Conservation (phyloP, 1,140 invertebrate species). For the Dendrolimus kikuchii region DNA sequence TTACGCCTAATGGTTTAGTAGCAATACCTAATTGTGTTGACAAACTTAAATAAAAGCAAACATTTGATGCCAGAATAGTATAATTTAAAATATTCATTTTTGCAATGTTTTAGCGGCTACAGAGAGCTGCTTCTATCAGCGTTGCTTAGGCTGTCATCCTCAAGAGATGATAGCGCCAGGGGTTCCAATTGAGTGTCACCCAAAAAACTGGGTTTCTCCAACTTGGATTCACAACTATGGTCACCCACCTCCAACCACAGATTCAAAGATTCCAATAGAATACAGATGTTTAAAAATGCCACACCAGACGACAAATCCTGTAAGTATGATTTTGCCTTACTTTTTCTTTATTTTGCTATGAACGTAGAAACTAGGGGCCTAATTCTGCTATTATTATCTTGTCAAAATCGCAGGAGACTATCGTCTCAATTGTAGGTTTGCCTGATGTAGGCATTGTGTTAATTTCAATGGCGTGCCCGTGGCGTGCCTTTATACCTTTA, state of each 20-base stretch:
- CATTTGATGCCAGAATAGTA: too few relatives aligned
- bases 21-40: background rate
- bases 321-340: slow-evolving; percentile 32
- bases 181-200: slow-evolving; percentile 32
- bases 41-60: too few relatives aligned
- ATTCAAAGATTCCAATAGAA: slow-evolving; percentile 50
- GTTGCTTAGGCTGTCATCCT: slow-evolving; percentile 51
- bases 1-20: too few relatives aligned
- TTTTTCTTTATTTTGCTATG: too few relatives aligned
- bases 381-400: too few relatives aligned
- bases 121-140: slow-evolving; percentile 50
- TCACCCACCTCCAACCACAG: slow-evolving; percentile 51
- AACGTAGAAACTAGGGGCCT: too few relatives aligned
- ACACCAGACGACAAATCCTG: slow-evolving; percentile 61
- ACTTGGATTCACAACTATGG: slow-evolving; percentile 56
- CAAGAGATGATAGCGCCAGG: slow-evolving; percentile 37
- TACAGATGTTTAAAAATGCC: slow-evolving; percentile 60
- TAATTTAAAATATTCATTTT: too few relatives aligned
- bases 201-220: slow-evolving; percentile 49
- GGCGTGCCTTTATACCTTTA: too few relatives aligned
- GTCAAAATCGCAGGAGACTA: too few relatives aligned
- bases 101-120: slow-evolving; percentile 31
- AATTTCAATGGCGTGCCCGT: too few relatives aligned
- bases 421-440: too few relatives aligned
- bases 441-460: too few relatives aligned